Conservation (phyloP, 2,113 vertebrate genomes). For the Dasypus novemcinctus region DNA sequence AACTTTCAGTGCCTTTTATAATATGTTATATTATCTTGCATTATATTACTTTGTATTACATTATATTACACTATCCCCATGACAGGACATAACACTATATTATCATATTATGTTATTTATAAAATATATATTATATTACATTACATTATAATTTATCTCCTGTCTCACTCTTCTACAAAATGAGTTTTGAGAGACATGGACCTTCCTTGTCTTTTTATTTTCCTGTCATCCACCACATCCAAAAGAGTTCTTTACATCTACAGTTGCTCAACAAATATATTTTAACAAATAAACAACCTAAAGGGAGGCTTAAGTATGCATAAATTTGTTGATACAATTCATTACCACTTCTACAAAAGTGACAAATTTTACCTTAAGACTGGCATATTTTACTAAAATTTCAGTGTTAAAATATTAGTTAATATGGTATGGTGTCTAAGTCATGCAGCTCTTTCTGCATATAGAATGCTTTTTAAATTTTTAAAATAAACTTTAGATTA, state of each 20-base stretch:
- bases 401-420: not conserved
- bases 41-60: not conserved
- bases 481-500: not conserved
- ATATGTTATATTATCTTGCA: not conserved
- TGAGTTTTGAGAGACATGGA: not conserved
- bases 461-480: not conserved
- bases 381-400: not conserved
- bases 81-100: too few relatives aligned
- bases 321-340: not conserved
- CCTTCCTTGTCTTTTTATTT: not conserved
- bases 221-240: not conserved
- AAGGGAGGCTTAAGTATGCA: not conserved
- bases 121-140: too few relatives aligned
- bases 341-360: not conserved
- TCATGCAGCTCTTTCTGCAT: not conserved
- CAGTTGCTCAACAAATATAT: not conserved
- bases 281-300: not conserved
- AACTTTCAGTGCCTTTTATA: not conserved
- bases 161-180: not conserved
- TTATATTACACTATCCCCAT: too few relatives aligned
- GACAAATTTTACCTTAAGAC: not conserved
- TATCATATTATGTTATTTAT: too few relatives aligned
- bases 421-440: not conserved
- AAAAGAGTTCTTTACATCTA: not conserved
- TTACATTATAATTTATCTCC: not conserved